These are phyloP conservation scores for Callaeas wilsoni DNA, from an alignment of 2,113 vertebrate genomes.

Conservation along the genomic window DNA sequence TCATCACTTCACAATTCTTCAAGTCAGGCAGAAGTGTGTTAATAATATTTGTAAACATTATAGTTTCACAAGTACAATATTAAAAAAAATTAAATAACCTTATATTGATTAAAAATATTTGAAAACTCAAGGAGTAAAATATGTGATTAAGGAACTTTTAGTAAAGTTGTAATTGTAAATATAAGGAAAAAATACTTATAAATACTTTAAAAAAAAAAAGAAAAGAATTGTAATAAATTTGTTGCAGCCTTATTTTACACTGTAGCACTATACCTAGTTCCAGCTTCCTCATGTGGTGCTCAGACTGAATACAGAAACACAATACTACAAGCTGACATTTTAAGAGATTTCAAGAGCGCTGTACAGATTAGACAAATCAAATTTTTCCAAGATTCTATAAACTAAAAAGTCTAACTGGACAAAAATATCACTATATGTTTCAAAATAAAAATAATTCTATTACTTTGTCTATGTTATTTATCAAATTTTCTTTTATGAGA, in stretches of 20 bases:
- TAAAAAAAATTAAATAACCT: background rate
- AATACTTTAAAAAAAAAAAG: rapidly evolving
- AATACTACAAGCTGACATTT: background rate
- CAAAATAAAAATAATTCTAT: background rate
- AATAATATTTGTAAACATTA: background rate
- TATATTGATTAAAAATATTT: background rate
- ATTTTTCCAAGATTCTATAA: background rate
- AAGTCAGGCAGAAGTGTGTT: background rate
- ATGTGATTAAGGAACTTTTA: background rate
- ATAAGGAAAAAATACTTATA: background rate
- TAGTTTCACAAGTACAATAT: background rate
- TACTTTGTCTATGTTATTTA: background rate
- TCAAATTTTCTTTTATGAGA: background rate
- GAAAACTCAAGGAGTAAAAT: background rate
- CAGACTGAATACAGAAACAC: background rate
- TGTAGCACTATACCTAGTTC: background rate
- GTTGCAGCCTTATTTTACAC: background rate
- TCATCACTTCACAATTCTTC: background rate
- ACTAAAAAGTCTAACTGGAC: background rate
- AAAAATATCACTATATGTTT: background rate
- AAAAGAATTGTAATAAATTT: background rate
- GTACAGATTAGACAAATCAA: background rate
- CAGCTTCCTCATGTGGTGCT: background rate
- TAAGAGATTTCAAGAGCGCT: background rate
- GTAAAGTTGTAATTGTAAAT: background rate